These are phyloP conservation scores for Hippopotamyrus pictus DNA, from an alignment of 2,797 vertebrate genomes.

Conservation along the genomic window DNA sequence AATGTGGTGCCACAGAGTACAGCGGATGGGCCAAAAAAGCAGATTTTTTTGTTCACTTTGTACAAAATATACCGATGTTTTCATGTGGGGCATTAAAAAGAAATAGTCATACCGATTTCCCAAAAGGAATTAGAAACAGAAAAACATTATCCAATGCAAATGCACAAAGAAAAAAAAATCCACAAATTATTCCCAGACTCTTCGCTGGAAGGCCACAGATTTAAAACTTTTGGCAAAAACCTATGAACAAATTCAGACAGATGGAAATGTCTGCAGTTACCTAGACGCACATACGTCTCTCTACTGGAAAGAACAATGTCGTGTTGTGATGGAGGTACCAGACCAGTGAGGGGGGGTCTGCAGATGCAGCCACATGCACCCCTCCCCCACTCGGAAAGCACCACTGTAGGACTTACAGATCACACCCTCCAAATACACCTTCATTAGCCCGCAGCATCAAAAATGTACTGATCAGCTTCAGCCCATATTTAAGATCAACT, in stretches of 20 bases:
- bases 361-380: background rate
- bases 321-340: background rate
- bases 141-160: slow-evolving; percentile 5
- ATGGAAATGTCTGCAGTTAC: background rate
- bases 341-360: background rate
- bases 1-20: background rate
- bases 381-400: background rate
- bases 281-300: background rate
- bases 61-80: background rate
- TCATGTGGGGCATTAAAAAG: background rate
- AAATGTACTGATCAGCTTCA: background rate
- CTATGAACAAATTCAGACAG: background rate
- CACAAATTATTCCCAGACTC: slow-evolving; percentile 8
- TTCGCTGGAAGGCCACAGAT: background rate
- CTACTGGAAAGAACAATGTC: background rate
- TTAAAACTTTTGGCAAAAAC: background rate
- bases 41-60: background rate
- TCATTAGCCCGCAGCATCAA: background rate
- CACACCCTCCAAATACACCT: background rate
- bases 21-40: background rate
- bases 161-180: background rate
- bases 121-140: slow-evolving; percentile 3
- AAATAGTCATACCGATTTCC: background rate
- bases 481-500: background rate
- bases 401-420: background rate